Evolutionary conservation across 2,113 vertebrate species (phyloP), one percentile per base, ranked within the genome.

Genomic region (Oenanthe oenanthe): DNA sequence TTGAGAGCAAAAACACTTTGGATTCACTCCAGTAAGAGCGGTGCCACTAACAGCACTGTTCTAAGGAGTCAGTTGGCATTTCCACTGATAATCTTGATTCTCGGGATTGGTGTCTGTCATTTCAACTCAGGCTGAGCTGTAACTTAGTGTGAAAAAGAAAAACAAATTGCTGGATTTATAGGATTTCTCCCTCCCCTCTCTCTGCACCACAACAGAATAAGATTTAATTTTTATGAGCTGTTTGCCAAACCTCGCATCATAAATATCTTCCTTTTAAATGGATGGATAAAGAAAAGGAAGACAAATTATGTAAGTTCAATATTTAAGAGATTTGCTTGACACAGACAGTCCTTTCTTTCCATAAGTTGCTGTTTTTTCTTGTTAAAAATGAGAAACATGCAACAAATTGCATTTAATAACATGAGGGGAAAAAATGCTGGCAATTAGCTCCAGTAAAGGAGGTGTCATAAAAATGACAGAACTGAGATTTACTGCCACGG

Each of bases 401-500:
- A 62, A 34, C 1, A 15, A 80, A 51, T 21, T 2, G 1, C 47
- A 83, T 89, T 80, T 66, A 73, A 43, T 28, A 58, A 40, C 12
- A 50, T 3, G 13, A 81, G n/a, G 13, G 15, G 25, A 21, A 6
- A 9, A 62, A 38, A 48, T 24, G 26, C 25, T 60, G 47, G 32
- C 51, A 93, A 72, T 68, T 90, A 81, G 53, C n/a, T 84, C 56
- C 43, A 71, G 65, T 14, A 67, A 88, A 88, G 86, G 40, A 51
- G 50, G 50, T 95, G 86, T 85, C 93, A 89, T 84, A 48, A 92
- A 91, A 87, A 83, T 45, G 16, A 54, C n/a, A 76, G 57, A 66
- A 13, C 32, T 73, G n/a, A 85, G 74, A 94, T 95, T 92, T 96
- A 95, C 43, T 85, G 7, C 78, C 60, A 18, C 47, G 71, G 34